These are phyloP conservation scores for Notiomystis cincta DNA, from an alignment of 2,113 vertebrate genomes.

Conservation along the genomic window DNA sequence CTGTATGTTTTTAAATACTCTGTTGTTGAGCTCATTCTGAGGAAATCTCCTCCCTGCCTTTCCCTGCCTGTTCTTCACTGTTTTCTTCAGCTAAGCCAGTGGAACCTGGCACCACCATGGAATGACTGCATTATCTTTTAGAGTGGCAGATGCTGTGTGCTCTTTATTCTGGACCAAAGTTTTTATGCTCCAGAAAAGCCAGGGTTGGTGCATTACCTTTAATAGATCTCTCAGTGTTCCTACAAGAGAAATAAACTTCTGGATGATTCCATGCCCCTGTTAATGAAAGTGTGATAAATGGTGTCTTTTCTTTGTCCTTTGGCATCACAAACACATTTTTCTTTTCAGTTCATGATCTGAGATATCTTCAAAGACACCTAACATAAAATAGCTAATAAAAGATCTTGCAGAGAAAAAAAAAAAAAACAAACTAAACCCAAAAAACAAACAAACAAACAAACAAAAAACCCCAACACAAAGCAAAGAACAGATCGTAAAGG, in stretches of 20 bases:
- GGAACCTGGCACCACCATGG: neutral
- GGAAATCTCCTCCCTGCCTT: neutral
- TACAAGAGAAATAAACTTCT: neutral
- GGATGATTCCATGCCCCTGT: neutral
- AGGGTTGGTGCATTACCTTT: neutral
- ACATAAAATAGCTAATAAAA: neutral
- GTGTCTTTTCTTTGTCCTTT: neutral
- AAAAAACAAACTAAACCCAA: too few species aligned
- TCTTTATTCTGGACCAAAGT: neutral
- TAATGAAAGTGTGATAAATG: neutral
- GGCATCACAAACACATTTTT: neutral
- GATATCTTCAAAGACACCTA: neutral
- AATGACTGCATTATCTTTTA: neutral
- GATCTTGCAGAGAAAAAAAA: neutral
- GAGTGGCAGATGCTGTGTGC: neutral
- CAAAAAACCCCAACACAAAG: too few species aligned
- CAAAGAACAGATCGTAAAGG: neutral
- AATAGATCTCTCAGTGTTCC: neutral
- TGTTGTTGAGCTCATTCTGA: neutral
- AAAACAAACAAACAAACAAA: too few species aligned
- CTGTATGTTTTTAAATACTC: too few species aligned
- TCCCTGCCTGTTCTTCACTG: neutral
- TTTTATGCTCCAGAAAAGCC: neutral
- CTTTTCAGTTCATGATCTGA: neutral
- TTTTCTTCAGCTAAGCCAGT: neutral